Base-by-base conservation (phyloP, 2,888 invertebrate species). In the Drosophila kanekoi region DNA sequence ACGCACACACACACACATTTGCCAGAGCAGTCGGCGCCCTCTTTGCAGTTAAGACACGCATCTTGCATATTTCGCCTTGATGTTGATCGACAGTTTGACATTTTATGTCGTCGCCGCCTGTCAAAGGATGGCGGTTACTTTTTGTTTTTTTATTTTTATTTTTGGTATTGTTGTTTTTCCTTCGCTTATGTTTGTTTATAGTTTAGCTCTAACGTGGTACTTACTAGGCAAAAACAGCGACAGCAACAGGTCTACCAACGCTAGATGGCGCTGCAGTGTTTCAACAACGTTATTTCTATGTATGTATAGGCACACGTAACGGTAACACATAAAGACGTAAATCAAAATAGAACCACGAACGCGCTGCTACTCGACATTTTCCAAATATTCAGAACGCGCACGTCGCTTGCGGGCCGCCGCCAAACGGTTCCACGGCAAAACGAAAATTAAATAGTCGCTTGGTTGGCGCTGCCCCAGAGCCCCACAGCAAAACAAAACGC, bases 71-170 rank as follows among this genome's bases (percentile, higher is more conserved):
- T 83, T 83, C 87, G 83, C 86, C 88, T 83, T 90, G 90, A 89
- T 79, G 75, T 86, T 91, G 91, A 91, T 90, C 88, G 91, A 91
- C 91, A 89, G 89, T 83, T 85, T 91, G 91, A 91, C 90, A 83
- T 83, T 86, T 87, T 84, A 89, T 89, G 91, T 89, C 86, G 83
- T 82, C 77, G 77, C 84, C 79, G 82, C 69, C 83, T 89, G 89
- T 90, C 87, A 89, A 79, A 89, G 81, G 77, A 75, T 66, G 77
- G 64, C 72, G 68, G 73, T 76, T 76, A 75, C 47, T 72, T 72
- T 65, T 54, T 44, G 47, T 37, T 41, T 44, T 37, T 28, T 44
- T 48, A 32, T 44, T 37, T 28, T 44, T 48, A 32, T 62, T 63
- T 20, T 38, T 59, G 14, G 58, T 56, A 13, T 56, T 72, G 18